Evolutionary conservation across 2,797 vertebrate species (phyloP).

Genomic region (Chrysocyon brachyurus): DNA sequence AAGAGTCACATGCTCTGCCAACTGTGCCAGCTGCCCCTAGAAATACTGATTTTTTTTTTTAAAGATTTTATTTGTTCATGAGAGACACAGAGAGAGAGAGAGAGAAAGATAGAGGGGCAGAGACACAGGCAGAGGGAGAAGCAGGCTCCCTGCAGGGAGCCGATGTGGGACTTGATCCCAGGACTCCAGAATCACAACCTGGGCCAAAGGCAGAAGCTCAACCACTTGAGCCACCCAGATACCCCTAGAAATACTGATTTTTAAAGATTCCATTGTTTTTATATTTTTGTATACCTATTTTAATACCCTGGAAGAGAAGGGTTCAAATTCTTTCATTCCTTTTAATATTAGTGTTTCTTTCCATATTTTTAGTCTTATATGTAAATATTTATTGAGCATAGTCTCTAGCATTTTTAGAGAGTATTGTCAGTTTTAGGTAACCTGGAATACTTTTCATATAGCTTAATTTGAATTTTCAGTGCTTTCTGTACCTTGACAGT

Average conservation of each 20-base stretch:
- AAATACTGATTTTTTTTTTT: background rate
- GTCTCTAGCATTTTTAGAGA: background rate
- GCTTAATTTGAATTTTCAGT: conserved; percentile 44
- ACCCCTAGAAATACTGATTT: background rate
- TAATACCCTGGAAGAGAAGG: conserved; percentile 3
- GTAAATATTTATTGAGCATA: conserved; percentile 26
- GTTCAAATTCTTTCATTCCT: conserved; percentile 15
- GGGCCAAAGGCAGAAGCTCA: too few relatives aligned
- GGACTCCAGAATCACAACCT: too few relatives aligned
- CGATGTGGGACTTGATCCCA: too few relatives aligned
- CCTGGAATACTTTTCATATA: conserved; percentile 30
- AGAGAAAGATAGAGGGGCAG: too few relatives aligned
- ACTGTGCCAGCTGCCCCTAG: background rate
- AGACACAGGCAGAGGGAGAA: too few relatives aligned
- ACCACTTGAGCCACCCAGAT: background rate
- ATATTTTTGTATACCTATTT: background rate
- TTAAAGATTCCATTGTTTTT: background rate
- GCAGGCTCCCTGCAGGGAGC: too few relatives aligned
- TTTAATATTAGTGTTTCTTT: conserved; percentile 26
- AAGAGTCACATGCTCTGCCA: background rate
- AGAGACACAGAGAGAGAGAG: too few relatives aligned
- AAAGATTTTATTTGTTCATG: background rate
- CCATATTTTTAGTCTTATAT: background rate
- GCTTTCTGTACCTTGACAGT: conserved; percentile 21
- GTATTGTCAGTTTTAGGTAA: conserved; percentile 7